These are phyloP conservation scores for Tigriopus japonicus DNA, from an alignment of 1,140 invertebrate genomes.

Conservation along the genomic window DNA sequence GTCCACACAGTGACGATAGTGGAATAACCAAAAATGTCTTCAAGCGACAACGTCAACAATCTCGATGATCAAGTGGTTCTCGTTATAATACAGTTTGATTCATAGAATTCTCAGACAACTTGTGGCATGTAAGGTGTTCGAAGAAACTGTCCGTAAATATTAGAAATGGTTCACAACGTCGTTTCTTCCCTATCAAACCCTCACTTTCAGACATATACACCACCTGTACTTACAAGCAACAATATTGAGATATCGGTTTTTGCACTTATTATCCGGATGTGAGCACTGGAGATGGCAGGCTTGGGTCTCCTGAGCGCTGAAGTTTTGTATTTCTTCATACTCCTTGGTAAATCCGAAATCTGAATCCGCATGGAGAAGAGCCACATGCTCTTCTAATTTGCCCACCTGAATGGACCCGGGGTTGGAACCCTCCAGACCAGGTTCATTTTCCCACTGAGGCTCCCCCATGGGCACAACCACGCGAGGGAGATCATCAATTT, in stretches of 20 bases:
- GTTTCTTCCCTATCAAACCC: conserved; percentile 9
- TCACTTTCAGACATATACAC: background rate
- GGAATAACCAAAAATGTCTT: too few relatives aligned
- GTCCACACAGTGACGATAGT: too few relatives aligned
- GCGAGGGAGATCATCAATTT: conserved; percentile 17
- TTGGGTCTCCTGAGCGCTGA: conserved; percentile 30
- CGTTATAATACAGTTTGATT: background rate
- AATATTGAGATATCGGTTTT: conserved; percentile 88
- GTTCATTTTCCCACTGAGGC: background rate
- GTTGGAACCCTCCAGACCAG: conserved; percentile 5
- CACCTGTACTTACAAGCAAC: conserved; percentile 37
- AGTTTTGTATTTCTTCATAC: conserved; percentile 59
- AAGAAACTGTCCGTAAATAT: conserved; percentile 4
- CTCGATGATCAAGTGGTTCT: background rate
- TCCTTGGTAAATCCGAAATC: conserved; percentile 76
- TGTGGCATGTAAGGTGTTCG: conserved; percentile 1
- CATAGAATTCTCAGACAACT: background rate
- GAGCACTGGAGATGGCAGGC: conserved; percentile 69
- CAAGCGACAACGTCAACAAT: too few relatives aligned
- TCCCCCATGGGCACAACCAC: background rate
- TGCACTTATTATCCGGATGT: conserved; percentile 71
- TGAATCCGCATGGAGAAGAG: conserved; percentile 59
- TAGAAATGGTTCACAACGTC: conserved; percentile 10
- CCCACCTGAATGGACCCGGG: background rate
- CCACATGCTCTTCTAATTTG: conserved; percentile 40